Conservation (phyloP, 2,797 vertebrate genomes). For the Phylloscopus collybita region DNA sequence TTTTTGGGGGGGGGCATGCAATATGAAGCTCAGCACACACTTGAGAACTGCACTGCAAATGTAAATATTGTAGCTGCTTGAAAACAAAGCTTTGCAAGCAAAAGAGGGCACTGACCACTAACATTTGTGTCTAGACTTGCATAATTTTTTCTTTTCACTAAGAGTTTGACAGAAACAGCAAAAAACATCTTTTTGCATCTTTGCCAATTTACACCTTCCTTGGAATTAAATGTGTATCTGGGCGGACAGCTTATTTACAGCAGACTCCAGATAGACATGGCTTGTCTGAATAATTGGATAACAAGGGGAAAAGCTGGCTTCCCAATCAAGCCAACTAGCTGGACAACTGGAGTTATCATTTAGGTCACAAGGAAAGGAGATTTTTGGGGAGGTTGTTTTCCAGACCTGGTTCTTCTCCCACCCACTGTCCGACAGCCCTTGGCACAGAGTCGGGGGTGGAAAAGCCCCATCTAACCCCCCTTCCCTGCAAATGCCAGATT, state of each 20-base stretch:
- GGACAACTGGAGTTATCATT: constrained; percentile 47
- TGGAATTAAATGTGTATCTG: constrained; percentile 33
- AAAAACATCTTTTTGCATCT: constrained; percentile 47
- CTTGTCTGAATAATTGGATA: constrained; percentile 46
- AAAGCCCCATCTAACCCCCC: neutral
- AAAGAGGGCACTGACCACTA: constrained; percentile 55
- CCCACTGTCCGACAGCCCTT: neutral
- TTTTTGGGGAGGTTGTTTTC: neutral
- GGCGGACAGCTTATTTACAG: constrained; percentile 56
- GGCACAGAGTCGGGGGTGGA: neutral
- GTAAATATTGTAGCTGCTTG: constrained; percentile 39
- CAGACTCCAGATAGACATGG: constrained; percentile 54
- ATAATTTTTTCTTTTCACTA: neutral
- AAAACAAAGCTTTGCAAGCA: constrained; percentile 51
- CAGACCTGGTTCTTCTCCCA: constrained; percentile 43
- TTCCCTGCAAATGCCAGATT: neutral
- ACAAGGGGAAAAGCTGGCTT: constrained; percentile 41
- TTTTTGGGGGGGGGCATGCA: neutral
- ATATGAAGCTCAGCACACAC: neutral
- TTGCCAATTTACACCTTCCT: constrained; percentile 50
- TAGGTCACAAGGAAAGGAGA: constrained; percentile 42
- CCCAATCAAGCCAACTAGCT: constrained; percentile 47
- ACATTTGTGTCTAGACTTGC: neutral
- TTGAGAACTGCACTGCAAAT: constrained; percentile 21
- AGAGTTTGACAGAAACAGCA: constrained; percentile 34